Evolutionary conservation across 2,113 vertebrate genomes (phyloP).

Genomic region (Halcyon senegalensis): DNA sequence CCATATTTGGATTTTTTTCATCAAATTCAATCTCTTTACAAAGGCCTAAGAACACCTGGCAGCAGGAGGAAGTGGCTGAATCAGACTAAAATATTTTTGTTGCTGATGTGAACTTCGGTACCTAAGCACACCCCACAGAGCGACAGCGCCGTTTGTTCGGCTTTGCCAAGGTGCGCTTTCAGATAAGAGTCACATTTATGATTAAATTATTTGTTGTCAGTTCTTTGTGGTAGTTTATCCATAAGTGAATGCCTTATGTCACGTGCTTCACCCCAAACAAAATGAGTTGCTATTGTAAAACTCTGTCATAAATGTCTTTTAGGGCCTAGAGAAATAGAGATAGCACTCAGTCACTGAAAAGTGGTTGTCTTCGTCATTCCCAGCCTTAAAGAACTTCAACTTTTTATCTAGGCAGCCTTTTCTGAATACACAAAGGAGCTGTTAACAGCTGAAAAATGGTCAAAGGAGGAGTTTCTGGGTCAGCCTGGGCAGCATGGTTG

Average conservation of each 20-base stretch:
- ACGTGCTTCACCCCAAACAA: neutral
- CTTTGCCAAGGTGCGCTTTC: slow-evolving; percentile 8
- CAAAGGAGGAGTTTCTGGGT: neutral
- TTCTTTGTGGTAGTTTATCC: neutral
- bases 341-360: neutral
- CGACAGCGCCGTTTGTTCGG: neutral
- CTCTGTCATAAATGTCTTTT: neutral
- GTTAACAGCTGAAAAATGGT: neutral
- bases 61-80: neutral
- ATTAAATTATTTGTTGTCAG: slow-evolving; percentile 17
- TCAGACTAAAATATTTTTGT: neutral
- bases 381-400: neutral
- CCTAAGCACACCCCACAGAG: neutral
- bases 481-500: neutral
- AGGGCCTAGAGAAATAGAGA: neutral
- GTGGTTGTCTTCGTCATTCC: neutral
- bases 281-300: neutral
- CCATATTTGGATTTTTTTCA: neutral
- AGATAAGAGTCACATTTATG: slow-evolving; percentile 10
- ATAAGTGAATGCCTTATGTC: neutral
- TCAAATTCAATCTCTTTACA: neutral
- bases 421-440: neutral
- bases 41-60: neutral
- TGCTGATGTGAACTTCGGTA: neutral
- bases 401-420: neutral